Base-by-base conservation (phyloP, 2,797 vertebrate species). In the Zalophus californianus region DNA sequence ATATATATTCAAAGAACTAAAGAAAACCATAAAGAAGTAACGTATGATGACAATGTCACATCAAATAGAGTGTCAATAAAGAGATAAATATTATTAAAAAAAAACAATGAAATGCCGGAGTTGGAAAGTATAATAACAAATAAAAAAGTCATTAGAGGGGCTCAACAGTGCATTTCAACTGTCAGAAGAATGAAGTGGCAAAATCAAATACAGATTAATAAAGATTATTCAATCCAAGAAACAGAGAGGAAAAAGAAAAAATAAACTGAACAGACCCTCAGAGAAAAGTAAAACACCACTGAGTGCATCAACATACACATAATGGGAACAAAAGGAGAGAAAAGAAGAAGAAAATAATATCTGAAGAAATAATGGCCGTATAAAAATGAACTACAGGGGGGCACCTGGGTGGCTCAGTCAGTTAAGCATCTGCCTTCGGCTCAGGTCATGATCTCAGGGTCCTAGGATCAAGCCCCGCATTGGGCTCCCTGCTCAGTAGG, bases 181-280 rank as follows among this genome's bases (percentile, higher is more conserved):
- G 21, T 44, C 25, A 80, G 25, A 68, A 82, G 27, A 97, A 93
- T 18, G 44, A 86, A 54, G 0, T 54, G 21, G 21, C 10, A 48
- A 87, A 94, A n/a, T 5, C n/a, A 15, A 90, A 38, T 32, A 89
- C 3, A 64, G 62, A 72, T 35, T 38, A 41, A 82, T 0, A 86
- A 38, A 94, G 32, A 95, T 50, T 50, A 70, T 58, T 54, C 15
- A 86, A 75, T 78, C 50, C 32, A 68, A 77, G 77, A 29, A 86
- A 58, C 9, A 86, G 38, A 50, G 3, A 62, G 2, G 38, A 62
- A 85, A 77, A 58, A 48, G 21, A 66, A 75, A 35, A 35, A 62
- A 82, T 86, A 95, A 91, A 90, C 83, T 38, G 60, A 96, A 78
- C 38, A 78, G 27, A 94, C 38, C 48, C 58, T 95, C 72, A 62